Base-by-base conservation (phyloP, 2,888 invertebrate species). In the Nomada lathburiana region DNA sequence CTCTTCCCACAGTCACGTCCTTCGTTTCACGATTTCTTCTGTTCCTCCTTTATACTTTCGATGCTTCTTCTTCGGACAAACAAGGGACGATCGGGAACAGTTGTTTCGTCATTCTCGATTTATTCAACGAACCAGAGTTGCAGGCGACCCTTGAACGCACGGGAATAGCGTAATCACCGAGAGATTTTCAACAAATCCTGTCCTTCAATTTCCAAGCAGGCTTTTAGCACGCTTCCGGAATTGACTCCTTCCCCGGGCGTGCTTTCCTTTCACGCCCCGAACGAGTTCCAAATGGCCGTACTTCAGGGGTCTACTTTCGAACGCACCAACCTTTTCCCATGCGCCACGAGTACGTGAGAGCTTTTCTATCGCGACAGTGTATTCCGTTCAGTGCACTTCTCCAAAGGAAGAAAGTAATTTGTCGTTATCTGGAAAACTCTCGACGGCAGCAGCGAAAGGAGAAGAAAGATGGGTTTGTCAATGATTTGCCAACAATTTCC, bases 211-310 rank as follows among this genome's bases (percentile, higher is more conserved):
- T 82, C 69, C 81, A 81, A 81, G 82, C 42, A 76, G 55, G 82
- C 82, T 82, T 82, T 82, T 82, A 82, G 82, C 73, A 69, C 36
- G 60, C 73, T 76, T 82, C 82, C 76, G 82, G 82, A 81, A 36
- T 73, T 68, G 72, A 70, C 82, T 81, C 82, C 60, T 81, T 81
- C 76, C 52, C 72, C 82, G 82, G 82, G 73, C 73, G 82, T 73
- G 71, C 76, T 81, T 52, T 69, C 65, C 81, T 82, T 73, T 81
- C 67, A 71, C 72, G 60, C 60, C 64, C 55, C 59, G 63, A 64
- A 81, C 81, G 26, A 71, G 71, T 68, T 72, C 82, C 82, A 82
- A 82, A 82, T 82, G 82, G 82, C 76, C 18, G 82, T 57, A 76
- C 82, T 82, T 73, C 64, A 72, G 20, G 11, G 47, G 53, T 65